phyloP scores from a whole-genome alignment of 2,113 vertebrate genomes.

The Thalassoma bifasciatum region DNA sequence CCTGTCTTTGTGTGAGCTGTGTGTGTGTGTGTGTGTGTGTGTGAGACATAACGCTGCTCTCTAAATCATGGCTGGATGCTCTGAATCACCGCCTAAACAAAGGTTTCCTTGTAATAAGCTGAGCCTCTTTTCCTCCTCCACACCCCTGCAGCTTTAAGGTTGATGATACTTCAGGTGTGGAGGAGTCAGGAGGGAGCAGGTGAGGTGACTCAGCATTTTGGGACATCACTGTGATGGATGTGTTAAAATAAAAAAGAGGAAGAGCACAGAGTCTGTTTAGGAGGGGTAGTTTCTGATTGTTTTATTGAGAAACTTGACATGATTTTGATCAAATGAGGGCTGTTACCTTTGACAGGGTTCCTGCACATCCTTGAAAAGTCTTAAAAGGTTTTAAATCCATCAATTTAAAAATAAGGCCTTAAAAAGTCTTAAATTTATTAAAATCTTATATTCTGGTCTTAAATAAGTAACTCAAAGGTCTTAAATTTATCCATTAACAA shows the following conservation, averaged over 20 bases:
- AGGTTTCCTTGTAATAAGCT: too few relatives aligned
- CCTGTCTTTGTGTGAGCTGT: conserved; percentile 14
- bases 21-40: neutral
- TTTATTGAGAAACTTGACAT: too few relatives aligned
- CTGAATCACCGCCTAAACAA: neutral
- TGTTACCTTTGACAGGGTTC: too few relatives aligned
- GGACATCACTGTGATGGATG: conserved; percentile 2
- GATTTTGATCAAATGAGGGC: too few relatives aligned
- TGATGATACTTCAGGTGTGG: conserved; percentile 33
- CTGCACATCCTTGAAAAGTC: too few relatives aligned
- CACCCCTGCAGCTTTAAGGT: conserved; percentile 4
- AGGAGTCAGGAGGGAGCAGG: conserved; percentile 40
- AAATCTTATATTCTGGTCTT: too few relatives aligned
- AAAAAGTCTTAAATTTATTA: too few relatives aligned
- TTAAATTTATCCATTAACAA: too few relatives aligned
- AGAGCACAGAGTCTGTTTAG: neutral
- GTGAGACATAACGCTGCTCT: conserved; percentile 1
- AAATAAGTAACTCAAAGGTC: too few relatives aligned
- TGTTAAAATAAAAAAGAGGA: neutral
- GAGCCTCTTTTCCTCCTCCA: neutral
- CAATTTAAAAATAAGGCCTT: too few relatives aligned
- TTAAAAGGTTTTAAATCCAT: too few relatives aligned
- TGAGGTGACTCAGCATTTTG: conserved; percentile 77
- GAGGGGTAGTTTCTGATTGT: too few relatives aligned
- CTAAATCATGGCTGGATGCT: neutral